A percentile compares a stretch with the other conserved stretches of the same genome.
Conservation (phyloP, 2,113 vertebrate species). For the Vimba vimba region DNA sequence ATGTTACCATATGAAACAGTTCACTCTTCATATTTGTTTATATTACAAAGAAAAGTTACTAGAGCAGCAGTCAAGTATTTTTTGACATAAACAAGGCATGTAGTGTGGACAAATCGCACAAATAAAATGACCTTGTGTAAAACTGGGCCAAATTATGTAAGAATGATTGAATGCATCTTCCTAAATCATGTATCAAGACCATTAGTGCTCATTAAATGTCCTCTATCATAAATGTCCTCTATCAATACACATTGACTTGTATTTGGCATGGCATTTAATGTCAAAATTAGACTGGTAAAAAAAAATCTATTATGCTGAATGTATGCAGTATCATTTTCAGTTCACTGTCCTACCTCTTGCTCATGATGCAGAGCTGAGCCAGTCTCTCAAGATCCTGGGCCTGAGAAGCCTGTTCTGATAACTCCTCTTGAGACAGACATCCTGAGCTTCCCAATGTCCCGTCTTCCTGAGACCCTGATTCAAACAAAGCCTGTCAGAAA, state of each 20-base stretch:
- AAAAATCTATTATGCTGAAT: neutral
- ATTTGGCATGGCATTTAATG: neutral
- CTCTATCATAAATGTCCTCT: neutral
- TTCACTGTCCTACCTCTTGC: slow-evolving; percentile 79
- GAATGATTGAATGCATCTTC: neutral
- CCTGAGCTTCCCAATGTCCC: slow-evolving; percentile 69
- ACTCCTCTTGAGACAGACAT: slow-evolving; percentile 78
- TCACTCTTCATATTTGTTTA: neutral
- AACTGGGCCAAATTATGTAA: neutral
- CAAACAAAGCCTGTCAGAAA: slow-evolving; percentile 65
- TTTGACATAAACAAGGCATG: neutral
- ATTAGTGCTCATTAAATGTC: neutral
- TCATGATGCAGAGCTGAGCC: slow-evolving; percentile 78
- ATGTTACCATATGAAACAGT: neutral
- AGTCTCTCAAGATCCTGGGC: slow-evolving; percentile 78
- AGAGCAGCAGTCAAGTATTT: neutral
- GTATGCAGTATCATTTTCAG: neutral
- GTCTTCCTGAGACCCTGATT: slow-evolving; percentile 82
- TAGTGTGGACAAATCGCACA: neutral
- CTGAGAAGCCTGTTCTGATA: slow-evolving; percentile 78
- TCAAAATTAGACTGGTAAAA: neutral
- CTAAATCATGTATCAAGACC: neutral
- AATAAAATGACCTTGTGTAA: neutral
- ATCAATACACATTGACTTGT: neutral
- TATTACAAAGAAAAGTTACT: neutral